Evolutionary conservation across 2,797 vertebrate species (phyloP).

Genomic region (Hydrophis major): DNA sequence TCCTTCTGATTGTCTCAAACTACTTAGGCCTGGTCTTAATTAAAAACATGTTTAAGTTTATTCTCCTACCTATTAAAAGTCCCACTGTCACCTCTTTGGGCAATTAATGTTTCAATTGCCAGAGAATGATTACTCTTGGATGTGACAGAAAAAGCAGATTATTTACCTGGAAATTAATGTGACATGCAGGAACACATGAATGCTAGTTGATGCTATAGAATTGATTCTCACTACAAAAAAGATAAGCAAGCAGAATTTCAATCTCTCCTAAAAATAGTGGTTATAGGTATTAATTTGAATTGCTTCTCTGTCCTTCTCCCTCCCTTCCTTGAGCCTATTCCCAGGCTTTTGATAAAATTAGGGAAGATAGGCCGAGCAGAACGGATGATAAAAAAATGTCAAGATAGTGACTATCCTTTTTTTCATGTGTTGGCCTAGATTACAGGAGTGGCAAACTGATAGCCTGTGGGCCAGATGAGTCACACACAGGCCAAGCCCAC

Average conservation of each 20-base stretch:
- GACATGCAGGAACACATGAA: not conserved
- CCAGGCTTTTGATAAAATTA: not conserved
- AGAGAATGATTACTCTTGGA: not conserved
- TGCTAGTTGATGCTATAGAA: too few relatives aligned
- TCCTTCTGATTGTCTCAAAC: not conserved
- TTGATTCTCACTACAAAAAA: not conserved
- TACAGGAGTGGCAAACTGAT: too few relatives aligned
- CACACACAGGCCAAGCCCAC: too few relatives aligned
- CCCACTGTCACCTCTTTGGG: not conserved
- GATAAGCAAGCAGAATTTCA: not conserved
- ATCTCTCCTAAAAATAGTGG: not conserved
- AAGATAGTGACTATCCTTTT: not conserved
- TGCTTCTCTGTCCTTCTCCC: not conserved
- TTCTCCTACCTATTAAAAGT: not conserved
- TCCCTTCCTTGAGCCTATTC: not conserved
- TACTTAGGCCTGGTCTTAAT: slow-evolving; percentile 1
- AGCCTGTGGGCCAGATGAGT: too few relatives aligned
- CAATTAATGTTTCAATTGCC: not conserved
- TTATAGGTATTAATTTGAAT: not conserved
- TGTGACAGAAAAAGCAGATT: not conserved
- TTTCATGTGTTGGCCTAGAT: not conserved
- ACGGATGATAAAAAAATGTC: not conserved
- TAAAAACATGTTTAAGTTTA: not conserved
- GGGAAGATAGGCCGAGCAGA: not conserved
- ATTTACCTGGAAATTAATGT: not conserved